Percentiles rank a stretch among this genome's conserved stretches.
Conservation (phyloP, 1,140 invertebrate species). For the Atopsyche davidsoni region DNA sequence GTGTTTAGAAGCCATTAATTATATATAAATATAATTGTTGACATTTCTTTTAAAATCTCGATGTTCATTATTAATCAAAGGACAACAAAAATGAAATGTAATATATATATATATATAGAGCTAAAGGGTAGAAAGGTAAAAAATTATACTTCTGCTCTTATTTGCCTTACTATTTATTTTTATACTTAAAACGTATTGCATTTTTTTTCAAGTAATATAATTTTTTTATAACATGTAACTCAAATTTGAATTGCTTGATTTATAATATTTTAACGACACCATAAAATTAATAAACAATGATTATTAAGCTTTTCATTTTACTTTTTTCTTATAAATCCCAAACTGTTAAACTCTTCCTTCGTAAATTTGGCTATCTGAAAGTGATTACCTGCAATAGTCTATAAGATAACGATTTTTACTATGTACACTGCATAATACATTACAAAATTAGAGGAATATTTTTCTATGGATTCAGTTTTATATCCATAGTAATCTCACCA, state of each 20-base stretch:
- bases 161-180: conserved; percentile 31
- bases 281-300: conserved; percentile 27
- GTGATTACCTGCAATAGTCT: no score
- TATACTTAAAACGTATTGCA: conserved; percentile 23
- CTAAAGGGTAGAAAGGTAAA: conserved; percentile 15
- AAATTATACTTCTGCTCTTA: conserved; percentile 24
- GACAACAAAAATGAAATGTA: conserved; percentile 11
- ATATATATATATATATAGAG: conserved; percentile 9
- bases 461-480: no score
- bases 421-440: no score
- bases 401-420: no score
- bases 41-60: no score
- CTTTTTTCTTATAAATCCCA: not conserved
- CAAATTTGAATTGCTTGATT: conserved; percentile 26
- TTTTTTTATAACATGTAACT: conserved; percentile 23
- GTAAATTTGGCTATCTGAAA: no score
- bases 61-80: no score
- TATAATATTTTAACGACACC: conserved; percentile 28
- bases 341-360: no score
- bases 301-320: conserved; percentile 15
- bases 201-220: conserved; percentile 21
- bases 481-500: no score
- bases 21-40: no score
- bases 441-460: no score
- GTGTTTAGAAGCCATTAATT: no score